Conservation (phyloP, 2,888 invertebrate species). For the Ceramica pisi region DNA sequence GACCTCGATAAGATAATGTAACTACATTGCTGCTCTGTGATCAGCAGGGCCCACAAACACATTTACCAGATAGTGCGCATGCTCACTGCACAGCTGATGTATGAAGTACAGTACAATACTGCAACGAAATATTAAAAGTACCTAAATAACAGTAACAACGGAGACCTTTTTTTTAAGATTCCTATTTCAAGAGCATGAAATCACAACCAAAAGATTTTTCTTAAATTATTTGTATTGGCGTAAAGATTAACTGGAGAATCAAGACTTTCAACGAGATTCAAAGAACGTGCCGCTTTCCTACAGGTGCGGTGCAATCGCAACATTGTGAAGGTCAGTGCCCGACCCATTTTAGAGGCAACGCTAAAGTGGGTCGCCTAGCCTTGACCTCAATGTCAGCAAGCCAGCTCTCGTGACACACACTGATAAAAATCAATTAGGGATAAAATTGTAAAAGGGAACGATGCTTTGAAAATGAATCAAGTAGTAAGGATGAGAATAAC, state of each 20-base stretch:
- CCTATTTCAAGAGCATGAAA: neutral
- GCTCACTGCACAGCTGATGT: constrained; percentile 20
- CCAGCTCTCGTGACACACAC: constrained; percentile 47
- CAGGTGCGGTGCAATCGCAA: constrained; percentile 35
- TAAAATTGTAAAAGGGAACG: neutral
- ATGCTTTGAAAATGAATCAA: neutral
- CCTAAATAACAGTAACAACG: neutral
- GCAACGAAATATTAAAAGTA: neutral
- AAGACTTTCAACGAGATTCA: constrained; percentile 8
- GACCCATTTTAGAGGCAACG: constrained; percentile 72
- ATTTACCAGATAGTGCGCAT: constrained; percentile 57
- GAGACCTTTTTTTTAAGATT: neutral
- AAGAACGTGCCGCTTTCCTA: constrained; percentile 40
- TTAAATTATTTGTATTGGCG: constrained; percentile 27
- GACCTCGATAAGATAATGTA: constrained; percentile 85
- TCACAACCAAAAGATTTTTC: neutral
- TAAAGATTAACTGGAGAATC: constrained; percentile 9
- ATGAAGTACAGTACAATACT: constrained; percentile 1
- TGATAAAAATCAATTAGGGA: constrained; percentile 57
- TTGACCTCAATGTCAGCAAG: constrained; percentile 67
- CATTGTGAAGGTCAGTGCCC: constrained; percentile 67
- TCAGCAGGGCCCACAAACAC: constrained; percentile 66
- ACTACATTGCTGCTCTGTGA: constrained; percentile 75
- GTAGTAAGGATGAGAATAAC: constrained; percentile 11
- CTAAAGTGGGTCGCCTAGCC: constrained; percentile 70